Conservation (phyloP, 1,140 invertebrate genomes). For the Gryllus bimaculatus region DNA sequence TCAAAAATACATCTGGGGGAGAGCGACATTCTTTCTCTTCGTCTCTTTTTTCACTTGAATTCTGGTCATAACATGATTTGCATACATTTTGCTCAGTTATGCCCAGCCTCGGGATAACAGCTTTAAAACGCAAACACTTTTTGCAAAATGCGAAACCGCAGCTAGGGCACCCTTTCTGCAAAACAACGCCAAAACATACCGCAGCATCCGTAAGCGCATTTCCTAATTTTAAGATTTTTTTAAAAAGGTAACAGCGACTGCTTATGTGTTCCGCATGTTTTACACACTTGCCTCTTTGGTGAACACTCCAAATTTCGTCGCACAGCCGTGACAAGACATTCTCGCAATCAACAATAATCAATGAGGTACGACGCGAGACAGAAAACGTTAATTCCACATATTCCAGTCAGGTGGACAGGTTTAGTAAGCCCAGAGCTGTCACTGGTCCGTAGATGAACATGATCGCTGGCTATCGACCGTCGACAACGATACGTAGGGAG, state of each 20-base stretch:
- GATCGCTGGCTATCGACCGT: too few relatives aligned
- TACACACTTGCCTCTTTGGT: background rate
- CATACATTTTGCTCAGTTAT: background rate
- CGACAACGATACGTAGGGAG: too few relatives aligned
- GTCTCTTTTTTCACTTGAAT: background rate
- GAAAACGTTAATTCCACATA: too few relatives aligned
- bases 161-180: background rate
- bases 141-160: background rate
- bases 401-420: too few relatives aligned
- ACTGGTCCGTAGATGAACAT: too few relatives aligned
- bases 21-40: background rate
- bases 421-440: too few relatives aligned
- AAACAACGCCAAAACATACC: background rate
- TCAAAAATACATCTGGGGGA: background rate
- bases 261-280: background rate
- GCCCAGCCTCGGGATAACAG: background rate
- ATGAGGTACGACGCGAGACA: too few relatives aligned
- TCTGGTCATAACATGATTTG: background rate
- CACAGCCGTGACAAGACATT: background rate
- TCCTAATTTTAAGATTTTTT: too few relatives aligned
- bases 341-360: too few relatives aligned
- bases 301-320: background rate
- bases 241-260: background rate
- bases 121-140: background rate
- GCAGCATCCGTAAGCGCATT: background rate